A percentile compares a stretch with the other conserved stretches of the same genome.
Conservation (phyloP, 1,140 invertebrate genomes). For the Macrobrachium rosenbergii region DNA sequence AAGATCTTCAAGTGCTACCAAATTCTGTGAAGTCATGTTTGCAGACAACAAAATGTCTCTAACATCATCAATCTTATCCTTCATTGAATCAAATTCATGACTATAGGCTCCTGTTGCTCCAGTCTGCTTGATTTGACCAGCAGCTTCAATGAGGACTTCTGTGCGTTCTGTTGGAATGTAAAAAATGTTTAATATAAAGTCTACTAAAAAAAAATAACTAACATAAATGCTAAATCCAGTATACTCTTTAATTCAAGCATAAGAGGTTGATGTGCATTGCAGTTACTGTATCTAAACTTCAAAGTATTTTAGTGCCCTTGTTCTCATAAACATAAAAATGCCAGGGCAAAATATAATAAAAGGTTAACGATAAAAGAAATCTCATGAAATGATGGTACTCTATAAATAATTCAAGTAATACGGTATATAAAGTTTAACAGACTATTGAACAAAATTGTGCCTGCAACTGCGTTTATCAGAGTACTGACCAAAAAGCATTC, state of each 20-base stretch:
- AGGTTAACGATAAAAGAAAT: no score
- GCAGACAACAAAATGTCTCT: conserved; percentile 82
- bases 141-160: conserved; percentile 79
- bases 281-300: no score
- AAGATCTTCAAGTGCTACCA: conserved; percentile 77
- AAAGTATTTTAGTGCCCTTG: no score
- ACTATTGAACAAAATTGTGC: no score
- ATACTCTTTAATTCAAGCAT: neutral
- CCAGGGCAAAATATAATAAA: no score
- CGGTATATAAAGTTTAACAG: no score
- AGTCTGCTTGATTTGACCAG: conserved; percentile 91
- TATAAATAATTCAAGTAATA: no score
- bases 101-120: conserved; percentile 95
- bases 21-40: conserved; percentile 80
- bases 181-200: conserved; percentile 46
- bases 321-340: no score
- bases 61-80: conserved; percentile 85
- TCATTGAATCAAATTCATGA: conserved; percentile 92
- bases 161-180: conserved; percentile 72
- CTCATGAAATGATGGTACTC: no score
- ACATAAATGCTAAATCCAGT: neutral
- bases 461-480: no score
- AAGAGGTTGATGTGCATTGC: no score
- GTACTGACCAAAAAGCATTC: no score
- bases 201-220: neutral